Conservation (phyloP, 2,888 invertebrate species). For the Glyphotaelius pellucidus region DNA sequence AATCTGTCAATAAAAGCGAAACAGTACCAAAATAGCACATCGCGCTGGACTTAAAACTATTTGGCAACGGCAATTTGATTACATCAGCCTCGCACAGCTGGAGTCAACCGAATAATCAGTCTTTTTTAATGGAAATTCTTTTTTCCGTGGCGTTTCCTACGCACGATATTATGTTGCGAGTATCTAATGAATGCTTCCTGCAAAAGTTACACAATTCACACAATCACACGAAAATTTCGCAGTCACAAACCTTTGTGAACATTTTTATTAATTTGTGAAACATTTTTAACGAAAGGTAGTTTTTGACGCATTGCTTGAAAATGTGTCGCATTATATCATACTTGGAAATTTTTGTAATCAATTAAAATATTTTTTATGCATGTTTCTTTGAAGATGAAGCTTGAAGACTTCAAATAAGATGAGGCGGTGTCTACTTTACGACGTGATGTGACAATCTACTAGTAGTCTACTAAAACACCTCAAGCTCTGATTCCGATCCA, state of each 20-base stretch:
- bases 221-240: background rate
- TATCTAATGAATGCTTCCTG: background rate
- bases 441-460: background rate
- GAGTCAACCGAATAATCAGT: slow-evolving; percentile 21
- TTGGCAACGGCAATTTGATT: background rate
- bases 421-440: background rate
- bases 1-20: slow-evolving; percentile 3
- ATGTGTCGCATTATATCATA: background rate
- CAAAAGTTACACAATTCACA: background rate
- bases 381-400: background rate
- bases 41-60: background rate
- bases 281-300: background rate
- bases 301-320: background rate
- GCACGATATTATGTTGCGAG: background rate
- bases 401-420: background rate
- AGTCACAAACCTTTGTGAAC: background rate
- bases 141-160: background rate
- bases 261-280: background rate
- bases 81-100: slow-evolving; percentile 26
- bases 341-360: background rate
- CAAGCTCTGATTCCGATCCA: slow-evolving; percentile 23
- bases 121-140: slow-evolving; percentile 20
- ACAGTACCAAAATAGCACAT: background rate
- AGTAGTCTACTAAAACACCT: background rate
- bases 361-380: background rate